Evolutionary conservation across 2,888 invertebrate species (phyloP), one percentile per base, ranked within the genome.

Genomic region (Drosophila eohydei): DNA sequence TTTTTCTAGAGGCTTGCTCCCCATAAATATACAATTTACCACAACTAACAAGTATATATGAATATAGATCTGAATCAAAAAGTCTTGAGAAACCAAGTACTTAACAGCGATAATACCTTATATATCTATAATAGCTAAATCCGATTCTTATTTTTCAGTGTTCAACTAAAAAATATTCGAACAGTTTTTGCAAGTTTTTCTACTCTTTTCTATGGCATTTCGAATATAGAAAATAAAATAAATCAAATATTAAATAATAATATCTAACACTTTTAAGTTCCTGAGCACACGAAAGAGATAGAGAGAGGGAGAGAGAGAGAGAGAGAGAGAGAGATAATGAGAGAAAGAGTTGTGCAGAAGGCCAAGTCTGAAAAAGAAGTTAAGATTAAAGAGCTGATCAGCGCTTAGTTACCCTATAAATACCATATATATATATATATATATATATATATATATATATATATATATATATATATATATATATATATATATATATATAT

Each of bases 161-260:
- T 70, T 75, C 16, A 60, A 63, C 44, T 36, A 11, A 50, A 21
- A 55, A 46, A 41, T 46, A 62, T 21, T 14, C 64, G 26, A 38
- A 26, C 21, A 7, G 26, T 54, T 54, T 38, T 38, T 38, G 36
- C 52, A 54, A 54, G 28, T 54, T 56, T 78, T 78, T 78, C 65
- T 80, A 78, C 77, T 61, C 58, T 80, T 78, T 78, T 78, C 63
- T 80, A 78, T 67, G 66, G 54, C 59, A 70, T 78, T 78, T 80
- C 80, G 68, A 76, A 44, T 57, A 57, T 55, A 48, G 32, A 26
- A 46, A 38, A 41, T 41, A 14, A 32, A 11, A 26, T 36, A 41
- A 41, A 32, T 11, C 8, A 34, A 16, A 57, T 38, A 52, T 21
- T 36, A 52, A 26, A 30, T 28, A 44, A 44, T 56, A 56, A 9